Evolutionary conservation across 2,888 invertebrate genomes (phyloP).

Genomic region (Mylabris sibirica): DNA sequence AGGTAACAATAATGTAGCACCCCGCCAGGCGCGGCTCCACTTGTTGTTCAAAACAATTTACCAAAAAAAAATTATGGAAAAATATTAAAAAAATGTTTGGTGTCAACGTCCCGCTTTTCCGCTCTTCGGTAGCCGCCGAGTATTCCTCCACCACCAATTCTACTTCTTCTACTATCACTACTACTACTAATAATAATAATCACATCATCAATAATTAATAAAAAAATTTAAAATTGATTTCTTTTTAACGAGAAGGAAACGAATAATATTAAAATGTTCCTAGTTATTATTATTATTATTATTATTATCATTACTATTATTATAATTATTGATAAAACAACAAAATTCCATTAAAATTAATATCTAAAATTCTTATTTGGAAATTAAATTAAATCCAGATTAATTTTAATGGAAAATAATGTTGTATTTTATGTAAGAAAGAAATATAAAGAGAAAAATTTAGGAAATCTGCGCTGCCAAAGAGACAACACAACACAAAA

Average conservation of each 20-base stretch:
- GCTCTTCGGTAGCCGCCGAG: conserved; percentile 63
- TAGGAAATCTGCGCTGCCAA: conserved; percentile 39
- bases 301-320: not conserved
- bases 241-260: not conserved
- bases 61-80: conserved; percentile 55
- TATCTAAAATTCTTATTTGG: not conserved
- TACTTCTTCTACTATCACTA: not conserved
- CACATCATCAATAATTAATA: conserved; percentile 7
- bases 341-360: not conserved
- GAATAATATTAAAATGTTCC: conserved; percentile 10
- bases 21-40: conserved; percentile 62
- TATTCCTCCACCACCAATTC: conserved; percentile 7
- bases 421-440: not conserved
- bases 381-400: not conserved
- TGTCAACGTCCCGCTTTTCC: conserved; percentile 60
- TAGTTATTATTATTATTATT: conserved; percentile 7
- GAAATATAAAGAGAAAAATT: not conserved
- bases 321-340: not conserved
- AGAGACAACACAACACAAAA: conserved; percentile 18
- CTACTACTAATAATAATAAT: not conserved
- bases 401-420: not conserved
- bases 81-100: conserved; percentile 54
- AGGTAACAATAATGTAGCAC: conserved; percentile 59
- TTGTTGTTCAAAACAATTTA: conserved; percentile 54
- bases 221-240: not conserved